Conservation (phyloP, 2,888 invertebrate genomes). For the Morpho helenor region DNA sequence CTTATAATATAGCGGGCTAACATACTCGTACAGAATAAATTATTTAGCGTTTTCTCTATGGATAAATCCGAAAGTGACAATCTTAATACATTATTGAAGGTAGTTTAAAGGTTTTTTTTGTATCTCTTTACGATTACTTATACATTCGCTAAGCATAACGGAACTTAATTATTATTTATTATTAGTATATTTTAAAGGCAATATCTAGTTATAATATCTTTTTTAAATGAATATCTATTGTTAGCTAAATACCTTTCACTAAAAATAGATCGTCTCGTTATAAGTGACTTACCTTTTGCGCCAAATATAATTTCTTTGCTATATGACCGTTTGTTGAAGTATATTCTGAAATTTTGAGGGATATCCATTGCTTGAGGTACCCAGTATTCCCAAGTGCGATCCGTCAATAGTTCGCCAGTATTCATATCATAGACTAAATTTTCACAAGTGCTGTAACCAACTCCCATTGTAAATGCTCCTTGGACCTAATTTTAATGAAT, state of each 20-base stretch:
- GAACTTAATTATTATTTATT: conserved; percentile 27
- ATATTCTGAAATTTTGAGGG: conserved; percentile 82
- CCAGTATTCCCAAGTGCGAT: conserved; percentile 86
- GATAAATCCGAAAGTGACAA: no score
- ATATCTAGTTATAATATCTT: no score
- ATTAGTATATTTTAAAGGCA: no score
- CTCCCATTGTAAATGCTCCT: conserved; percentile 85
- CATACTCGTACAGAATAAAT: no score
- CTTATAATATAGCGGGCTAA: no score
- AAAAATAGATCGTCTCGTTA: conserved; percentile 24
- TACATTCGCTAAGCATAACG: conserved; percentile 11
- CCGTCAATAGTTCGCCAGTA: conserved; percentile 81
- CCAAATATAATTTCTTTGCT: conserved; percentile 35
- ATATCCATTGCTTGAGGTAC: conserved; percentile 84
- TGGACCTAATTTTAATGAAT: conserved; percentile 50
- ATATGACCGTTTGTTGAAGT: conserved; percentile 56
- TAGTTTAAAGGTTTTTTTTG: no score
- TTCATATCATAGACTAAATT: conserved; percentile 77
- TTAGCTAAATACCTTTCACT: no score
- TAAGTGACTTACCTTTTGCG: conserved; percentile 38
- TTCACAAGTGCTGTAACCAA: conserved; percentile 85
- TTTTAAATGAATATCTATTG: conserved; percentile 10
- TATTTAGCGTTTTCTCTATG: no score
- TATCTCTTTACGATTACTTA: conserved; percentile 11
- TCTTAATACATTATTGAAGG: no score